phyloP scores from a whole-genome alignment of 1,140 invertebrate genomes.

The Dreissena rostriformis region DNA sequence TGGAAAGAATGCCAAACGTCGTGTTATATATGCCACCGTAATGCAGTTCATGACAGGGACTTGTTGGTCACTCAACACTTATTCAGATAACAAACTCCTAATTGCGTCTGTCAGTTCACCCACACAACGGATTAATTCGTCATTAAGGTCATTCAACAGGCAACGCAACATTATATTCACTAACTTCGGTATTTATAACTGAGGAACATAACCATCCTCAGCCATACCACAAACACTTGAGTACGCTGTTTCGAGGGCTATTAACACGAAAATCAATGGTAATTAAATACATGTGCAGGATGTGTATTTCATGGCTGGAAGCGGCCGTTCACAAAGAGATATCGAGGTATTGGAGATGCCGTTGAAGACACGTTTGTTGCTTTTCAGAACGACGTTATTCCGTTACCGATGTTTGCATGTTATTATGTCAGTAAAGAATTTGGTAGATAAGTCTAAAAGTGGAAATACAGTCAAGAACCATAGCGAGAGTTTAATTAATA shows the following conservation, averaged over 20 bases:
- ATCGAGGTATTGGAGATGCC: slow-evolving; percentile 5
- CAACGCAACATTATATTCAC: background rate
- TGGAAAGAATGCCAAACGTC: too few relatives aligned
- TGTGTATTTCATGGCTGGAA: slow-evolving; percentile 19
- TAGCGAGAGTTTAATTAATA: too few relatives aligned
- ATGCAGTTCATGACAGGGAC: too few relatives aligned
- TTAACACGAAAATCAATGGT: slow-evolving; percentile 26
- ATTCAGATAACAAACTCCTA: too few relatives aligned
- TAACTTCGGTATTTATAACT: background rate
- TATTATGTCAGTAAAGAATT: too few relatives aligned
- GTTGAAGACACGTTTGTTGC: background rate
- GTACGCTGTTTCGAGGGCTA: slow-evolving; percentile 6
- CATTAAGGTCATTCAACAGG: background rate
- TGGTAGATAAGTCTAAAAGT: background rate
- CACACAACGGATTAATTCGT: background rate
- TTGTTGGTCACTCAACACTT: too few relatives aligned
- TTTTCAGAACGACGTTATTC: slow-evolving; percentile 5
- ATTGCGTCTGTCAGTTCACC: too few relatives aligned
- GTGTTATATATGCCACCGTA: too few relatives aligned
- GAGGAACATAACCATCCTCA: slow-evolving; percentile 17
- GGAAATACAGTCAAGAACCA: background rate
- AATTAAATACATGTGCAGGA: slow-evolving; percentile 54
- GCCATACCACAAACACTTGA: slow-evolving; percentile 28
- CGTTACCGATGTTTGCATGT: background rate
- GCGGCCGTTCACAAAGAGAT: background rate